phyloP scores from a whole-genome alignment of 2,888 invertebrate genomes.

The Oscheius sp. region DNA sequence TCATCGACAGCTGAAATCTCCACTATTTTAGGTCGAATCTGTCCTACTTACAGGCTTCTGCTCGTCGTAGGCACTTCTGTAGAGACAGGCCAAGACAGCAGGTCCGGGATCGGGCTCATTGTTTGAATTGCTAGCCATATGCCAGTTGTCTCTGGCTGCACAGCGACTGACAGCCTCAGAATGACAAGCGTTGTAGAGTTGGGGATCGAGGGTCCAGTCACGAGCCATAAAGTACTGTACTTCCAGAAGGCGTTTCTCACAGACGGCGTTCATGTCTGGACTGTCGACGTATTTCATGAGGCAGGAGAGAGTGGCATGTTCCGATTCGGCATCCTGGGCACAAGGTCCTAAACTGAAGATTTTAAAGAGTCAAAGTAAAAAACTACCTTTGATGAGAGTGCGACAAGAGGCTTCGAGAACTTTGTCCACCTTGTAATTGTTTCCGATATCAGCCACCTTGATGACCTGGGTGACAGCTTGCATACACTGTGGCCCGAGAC shows the following conservation, averaged over 20 bases:
- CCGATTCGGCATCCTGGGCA: conserved; percentile 65
- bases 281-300: conserved; percentile 87
- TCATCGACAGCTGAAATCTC: conserved; percentile 75
- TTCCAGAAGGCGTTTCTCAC: conserved; percentile 90
- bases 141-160: conserved; percentile 69
- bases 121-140: conserved; percentile 57
- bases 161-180: conserved; percentile 82
- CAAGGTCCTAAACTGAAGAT: conserved; percentile 75
- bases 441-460: conserved; percentile 87
- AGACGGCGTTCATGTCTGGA: conserved; percentile 86
- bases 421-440: conserved; percentile 90
- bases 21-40: neutral
- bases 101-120: conserved; percentile 84
- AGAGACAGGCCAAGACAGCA: conserved; percentile 89
- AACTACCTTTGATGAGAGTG: conserved; percentile 61
- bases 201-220: conserved; percentile 91
- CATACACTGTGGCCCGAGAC: conserved; percentile 63
- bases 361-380: too few relatives aligned
- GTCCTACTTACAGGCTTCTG: conserved; percentile 59
- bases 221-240: conserved; percentile 96
- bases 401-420: conserved; percentile 69
- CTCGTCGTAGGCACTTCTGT: conserved; percentile 78
- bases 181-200: conserved; percentile 87
- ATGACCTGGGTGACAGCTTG: conserved; percentile 56
- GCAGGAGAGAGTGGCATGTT: conserved; percentile 83